Conservation (phyloP, 2,113 vertebrate genomes). For the Rattus rattus region DNA sequence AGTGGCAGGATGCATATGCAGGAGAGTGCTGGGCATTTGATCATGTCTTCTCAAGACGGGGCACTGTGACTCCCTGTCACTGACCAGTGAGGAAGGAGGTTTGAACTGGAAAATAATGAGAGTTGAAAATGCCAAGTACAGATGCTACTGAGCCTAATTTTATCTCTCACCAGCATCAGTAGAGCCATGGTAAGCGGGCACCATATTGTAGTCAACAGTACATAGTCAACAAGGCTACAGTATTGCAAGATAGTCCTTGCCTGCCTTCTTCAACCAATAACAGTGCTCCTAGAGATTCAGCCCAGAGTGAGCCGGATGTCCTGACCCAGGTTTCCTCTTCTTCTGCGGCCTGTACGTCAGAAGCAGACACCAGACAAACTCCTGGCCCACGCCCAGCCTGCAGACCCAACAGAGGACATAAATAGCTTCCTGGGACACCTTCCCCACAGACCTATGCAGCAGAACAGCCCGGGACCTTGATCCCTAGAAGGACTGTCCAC, state of each 20-base stretch:
- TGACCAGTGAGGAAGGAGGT: background rate
- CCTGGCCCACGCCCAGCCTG: background rate
- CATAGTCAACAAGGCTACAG: no score
- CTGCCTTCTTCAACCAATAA: rapidly evolving
- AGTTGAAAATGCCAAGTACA: background rate
- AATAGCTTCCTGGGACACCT: background rate
- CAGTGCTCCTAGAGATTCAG: rapidly evolving
- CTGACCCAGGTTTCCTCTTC: background rate
- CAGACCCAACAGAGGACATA: background rate
- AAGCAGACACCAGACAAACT: background rate
- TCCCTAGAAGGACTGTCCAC: background rate
- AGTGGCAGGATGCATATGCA: no score
- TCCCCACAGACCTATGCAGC: background rate
- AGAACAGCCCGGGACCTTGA: background rate
- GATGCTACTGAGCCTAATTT: background rate
- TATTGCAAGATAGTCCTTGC: background rate
- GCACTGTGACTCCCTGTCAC: background rate
- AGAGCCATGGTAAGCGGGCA: background rate
- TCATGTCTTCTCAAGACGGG: background rate
- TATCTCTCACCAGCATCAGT: background rate
- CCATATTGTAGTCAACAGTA: background rate
- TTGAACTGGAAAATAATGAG: background rate
- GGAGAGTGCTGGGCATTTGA: background rate
- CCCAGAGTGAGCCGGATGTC: background rate
- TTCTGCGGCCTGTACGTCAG: background rate